These are phyloP conservation scores for Aquatica leii DNA, from an alignment of 2,888 invertebrate species.

Conservation along the genomic window DNA sequence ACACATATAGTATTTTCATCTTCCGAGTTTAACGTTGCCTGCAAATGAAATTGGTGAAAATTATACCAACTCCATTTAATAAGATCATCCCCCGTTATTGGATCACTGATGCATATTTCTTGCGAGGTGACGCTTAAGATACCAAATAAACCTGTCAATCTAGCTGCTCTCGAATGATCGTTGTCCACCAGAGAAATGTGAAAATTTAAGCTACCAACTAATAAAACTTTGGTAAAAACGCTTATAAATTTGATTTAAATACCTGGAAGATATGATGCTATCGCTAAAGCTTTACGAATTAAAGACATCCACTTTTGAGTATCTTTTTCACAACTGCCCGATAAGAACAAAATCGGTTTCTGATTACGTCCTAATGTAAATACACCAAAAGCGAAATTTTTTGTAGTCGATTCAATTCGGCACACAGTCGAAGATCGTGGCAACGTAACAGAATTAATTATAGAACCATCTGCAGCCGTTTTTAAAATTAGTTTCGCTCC, in stretches of 20 bases:
- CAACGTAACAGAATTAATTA: conserved; percentile 62
- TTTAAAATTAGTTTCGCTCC: conserved; percentile 66
- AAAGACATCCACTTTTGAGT: conserved; percentile 75
- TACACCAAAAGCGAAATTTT: conserved; percentile 74
- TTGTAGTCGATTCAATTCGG: conserved; percentile 71
- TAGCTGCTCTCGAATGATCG: conserved; percentile 69
- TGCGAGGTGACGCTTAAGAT: conserved; percentile 64
- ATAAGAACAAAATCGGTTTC: conserved; percentile 71
- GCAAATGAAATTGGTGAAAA: conserved; percentile 66
- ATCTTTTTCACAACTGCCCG: conserved; percentile 70
- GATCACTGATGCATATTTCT: conserved; percentile 67
- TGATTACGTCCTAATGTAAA: conserved; percentile 66
- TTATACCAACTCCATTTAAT: conserved; percentile 69
- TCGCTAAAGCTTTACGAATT: conserved; percentile 64
- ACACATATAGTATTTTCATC: conserved; percentile 69
- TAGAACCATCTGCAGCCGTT: conserved; percentile 59
- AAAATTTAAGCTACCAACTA: conserved; percentile 64
- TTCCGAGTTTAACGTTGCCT: conserved; percentile 60
- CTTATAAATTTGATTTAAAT: background rate
- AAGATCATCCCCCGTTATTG: conserved; percentile 62
- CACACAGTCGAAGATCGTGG: conserved; percentile 69
- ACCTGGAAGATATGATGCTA: conserved; percentile 58
- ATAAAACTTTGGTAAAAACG: conserved; percentile 17
- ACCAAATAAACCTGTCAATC: conserved; percentile 67
- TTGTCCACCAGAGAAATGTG: conserved; percentile 71